phyloP scores from a whole-genome alignment of 2,797 vertebrate genomes.

The Cottoperca gobio region DNA sequence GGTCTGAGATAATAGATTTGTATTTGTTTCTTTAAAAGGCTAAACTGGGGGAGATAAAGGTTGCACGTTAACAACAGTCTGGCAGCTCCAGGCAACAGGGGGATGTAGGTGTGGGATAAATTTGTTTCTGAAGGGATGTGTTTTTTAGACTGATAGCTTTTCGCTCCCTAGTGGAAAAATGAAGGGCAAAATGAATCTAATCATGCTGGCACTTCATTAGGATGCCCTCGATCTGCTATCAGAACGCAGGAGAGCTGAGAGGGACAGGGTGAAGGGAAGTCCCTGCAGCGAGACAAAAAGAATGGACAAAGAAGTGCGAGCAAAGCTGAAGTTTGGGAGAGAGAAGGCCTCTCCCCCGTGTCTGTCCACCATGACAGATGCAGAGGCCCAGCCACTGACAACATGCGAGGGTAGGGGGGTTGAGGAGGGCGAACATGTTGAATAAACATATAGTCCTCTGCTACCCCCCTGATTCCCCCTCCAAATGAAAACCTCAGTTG shows the following conservation, averaged over 20 bases:
- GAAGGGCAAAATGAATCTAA: conserved; percentile 72
- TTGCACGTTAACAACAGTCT: conserved; percentile 26
- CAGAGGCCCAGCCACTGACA: conserved; percentile 74
- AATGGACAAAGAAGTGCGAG: conserved; percentile 65
- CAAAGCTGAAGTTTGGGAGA: conserved; percentile 42
- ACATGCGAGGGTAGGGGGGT: conserved; percentile 43
- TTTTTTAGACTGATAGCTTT: conserved; percentile 73
- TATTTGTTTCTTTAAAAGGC: conserved; percentile 54
- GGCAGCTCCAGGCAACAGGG: conserved; percentile 20
- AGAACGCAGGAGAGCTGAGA: conserved; percentile 51
- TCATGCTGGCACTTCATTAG: conserved; percentile 76
- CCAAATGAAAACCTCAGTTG: conserved; percentile 68
- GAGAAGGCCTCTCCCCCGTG: conserved; percentile 54
- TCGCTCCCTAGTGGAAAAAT: conserved; percentile 61
- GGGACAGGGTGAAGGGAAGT: conserved; percentile 51
- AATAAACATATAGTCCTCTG: conserved; percentile 77
- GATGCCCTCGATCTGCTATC: conserved; percentile 72
- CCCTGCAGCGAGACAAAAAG: conserved; percentile 70
- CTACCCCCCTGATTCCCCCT: conserved; percentile 44
- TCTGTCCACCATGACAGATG: conserved; percentile 72
- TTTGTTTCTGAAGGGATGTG: conserved; percentile 72
- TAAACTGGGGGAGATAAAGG: conserved; percentile 44
- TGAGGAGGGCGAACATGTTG: conserved; percentile 62
- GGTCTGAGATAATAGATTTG: conserved; percentile 49
- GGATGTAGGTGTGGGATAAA: conserved; percentile 68